phyloP scores from a whole-genome alignment of 2,113 vertebrate species.

The Dipodomys stephensi region DNA sequence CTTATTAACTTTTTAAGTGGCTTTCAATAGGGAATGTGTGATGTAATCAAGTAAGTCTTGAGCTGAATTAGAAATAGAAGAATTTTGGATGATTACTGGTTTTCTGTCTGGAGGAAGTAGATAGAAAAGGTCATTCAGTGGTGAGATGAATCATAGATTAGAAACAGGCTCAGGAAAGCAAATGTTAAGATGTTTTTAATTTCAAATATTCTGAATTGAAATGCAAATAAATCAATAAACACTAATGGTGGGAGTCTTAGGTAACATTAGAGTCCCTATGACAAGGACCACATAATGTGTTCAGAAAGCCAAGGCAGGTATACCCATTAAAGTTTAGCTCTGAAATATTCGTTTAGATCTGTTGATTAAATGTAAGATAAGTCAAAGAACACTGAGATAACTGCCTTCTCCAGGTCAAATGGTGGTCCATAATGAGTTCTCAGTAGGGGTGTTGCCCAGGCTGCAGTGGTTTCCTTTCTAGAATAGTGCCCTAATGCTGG shows the following conservation, averaged over 20 bases:
- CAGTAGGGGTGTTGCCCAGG: not conserved
- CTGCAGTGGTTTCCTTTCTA: not conserved
- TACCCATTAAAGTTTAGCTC: not conserved
- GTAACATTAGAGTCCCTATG: not conserved
- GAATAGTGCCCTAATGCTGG: not conserved
- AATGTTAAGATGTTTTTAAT: not conserved
- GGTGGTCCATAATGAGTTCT: not conserved
- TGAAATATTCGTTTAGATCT: not conserved
- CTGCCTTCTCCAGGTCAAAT: not conserved
- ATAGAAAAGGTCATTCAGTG: not conserved
- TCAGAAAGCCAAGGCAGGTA: not conserved
- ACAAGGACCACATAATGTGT: not conserved
- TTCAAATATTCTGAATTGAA: not conserved
- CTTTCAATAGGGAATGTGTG: not conserved
- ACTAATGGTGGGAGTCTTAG: not conserved
- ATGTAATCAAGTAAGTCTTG: not conserved
- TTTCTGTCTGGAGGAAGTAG: not conserved
- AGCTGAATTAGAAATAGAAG: not conserved
- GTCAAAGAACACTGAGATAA: not conserved
- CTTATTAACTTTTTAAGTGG: not conserved
- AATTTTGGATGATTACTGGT: not conserved
- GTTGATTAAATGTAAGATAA: not conserved
- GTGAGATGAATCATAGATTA: not conserved
- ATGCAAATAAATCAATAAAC: not conserved
- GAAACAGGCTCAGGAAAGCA: not conserved